phyloP scores from a whole-genome alignment of 2,797 vertebrate genomes.

The Mormyrops attenuatus region DNA sequence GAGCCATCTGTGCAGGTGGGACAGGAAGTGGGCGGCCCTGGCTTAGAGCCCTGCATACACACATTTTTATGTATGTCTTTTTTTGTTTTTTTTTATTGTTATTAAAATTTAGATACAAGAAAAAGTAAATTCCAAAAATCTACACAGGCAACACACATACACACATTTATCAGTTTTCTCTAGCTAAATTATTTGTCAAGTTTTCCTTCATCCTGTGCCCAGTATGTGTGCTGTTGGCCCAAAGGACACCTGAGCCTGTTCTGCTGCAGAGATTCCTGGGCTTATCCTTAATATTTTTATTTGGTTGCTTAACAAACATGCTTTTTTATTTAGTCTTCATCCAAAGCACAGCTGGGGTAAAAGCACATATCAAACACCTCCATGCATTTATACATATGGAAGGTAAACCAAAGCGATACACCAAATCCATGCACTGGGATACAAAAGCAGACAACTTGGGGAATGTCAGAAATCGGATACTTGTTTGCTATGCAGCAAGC shows the following conservation, averaged over 20 bases:
- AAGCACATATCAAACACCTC: background rate
- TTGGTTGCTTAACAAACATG: background rate
- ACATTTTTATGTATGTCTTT: background rate
- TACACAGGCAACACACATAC: background rate
- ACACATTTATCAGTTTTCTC: background rate
- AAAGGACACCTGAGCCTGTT: background rate
- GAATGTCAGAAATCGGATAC: background rate
- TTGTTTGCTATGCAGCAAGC: background rate
- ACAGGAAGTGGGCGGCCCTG: background rate
- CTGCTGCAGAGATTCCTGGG: background rate
- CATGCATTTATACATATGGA: background rate
- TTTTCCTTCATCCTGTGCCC: background rate
- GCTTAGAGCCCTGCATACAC: background rate
- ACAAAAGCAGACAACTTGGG: background rate
- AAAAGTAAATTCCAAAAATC: slow-evolving; percentile 9
- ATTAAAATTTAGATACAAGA: background rate
- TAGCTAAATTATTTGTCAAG: background rate
- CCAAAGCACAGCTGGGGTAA: background rate
- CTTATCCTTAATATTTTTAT: background rate
- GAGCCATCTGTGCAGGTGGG: background rate
- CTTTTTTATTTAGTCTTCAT: background rate
- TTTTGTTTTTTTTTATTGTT: background rate
- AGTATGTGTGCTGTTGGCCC: background rate
- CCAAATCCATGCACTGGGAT: background rate
- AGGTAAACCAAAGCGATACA: background rate